Evolutionary conservation across 2,888 invertebrate genomes (phyloP).

Genomic region (Smittia aterrima): DNA sequence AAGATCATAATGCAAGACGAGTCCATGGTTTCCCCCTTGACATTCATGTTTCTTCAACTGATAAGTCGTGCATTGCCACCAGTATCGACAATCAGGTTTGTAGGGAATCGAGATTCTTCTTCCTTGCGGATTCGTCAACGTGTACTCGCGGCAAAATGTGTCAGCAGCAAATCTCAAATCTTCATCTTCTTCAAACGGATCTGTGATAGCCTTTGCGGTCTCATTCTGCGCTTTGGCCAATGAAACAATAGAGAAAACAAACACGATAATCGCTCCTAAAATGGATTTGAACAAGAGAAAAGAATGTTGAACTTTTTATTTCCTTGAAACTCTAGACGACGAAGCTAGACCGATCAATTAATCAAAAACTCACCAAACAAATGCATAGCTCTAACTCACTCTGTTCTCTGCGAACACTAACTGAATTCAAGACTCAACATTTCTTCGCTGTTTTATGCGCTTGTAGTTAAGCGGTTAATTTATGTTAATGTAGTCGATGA

Average conservation of each 20-base stretch:
- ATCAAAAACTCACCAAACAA: neutral
- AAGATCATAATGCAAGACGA: constrained; percentile 24
- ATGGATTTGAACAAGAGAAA: neutral
- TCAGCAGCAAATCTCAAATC: constrained; percentile 37
- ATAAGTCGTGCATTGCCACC: constrained; percentile 37
- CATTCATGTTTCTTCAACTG: constrained; percentile 32
- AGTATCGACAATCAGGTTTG: constrained; percentile 29
- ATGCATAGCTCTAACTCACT: neutral
- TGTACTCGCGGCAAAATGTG: constrained; percentile 34
- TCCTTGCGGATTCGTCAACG: neutral
- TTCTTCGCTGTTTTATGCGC: neutral
- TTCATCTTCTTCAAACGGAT: constrained; percentile 28
- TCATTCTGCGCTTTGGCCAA: neutral
- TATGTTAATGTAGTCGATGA: neutral
- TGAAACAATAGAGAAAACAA: neutral
- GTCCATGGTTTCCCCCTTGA: constrained; percentile 10
- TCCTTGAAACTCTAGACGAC: constrained; percentile 8
- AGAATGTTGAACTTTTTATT: neutral
- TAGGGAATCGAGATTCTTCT: constrained; percentile 14
- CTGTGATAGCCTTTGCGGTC: neutral
- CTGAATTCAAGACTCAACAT: neutral
- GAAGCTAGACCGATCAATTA: neutral
- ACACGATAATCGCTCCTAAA: neutral
- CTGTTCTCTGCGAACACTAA: neutral
- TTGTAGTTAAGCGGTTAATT: neutral